Evolutionary conservation across 2,797 vertebrate species (phyloP).

Genomic region (Microctenopoma lineatum): DNA sequence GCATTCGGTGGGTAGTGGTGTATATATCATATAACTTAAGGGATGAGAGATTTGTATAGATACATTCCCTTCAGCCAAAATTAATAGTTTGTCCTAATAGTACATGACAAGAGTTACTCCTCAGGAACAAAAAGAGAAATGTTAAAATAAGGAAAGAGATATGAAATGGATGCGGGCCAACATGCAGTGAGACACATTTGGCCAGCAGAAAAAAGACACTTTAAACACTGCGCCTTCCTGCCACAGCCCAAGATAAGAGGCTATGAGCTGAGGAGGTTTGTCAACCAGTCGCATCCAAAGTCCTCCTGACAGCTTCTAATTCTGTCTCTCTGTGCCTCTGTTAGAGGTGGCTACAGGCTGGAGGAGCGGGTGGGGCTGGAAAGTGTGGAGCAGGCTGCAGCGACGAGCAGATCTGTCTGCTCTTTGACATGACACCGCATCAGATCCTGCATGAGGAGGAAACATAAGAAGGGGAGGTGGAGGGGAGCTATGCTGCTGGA

Average conservation of each 20-base stretch:
- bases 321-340: conserved; percentile 33
- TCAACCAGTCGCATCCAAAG: conserved; percentile 55
- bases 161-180: conserved; percentile 60
- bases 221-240: conserved; percentile 33
- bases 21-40: conserved; percentile 42
- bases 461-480: conserved; percentile 10
- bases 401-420: conserved; percentile 31
- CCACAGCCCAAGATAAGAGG: conserved; percentile 42
- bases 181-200: conserved; percentile 34
- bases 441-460: conserved; percentile 42
- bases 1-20: conserved; percentile 37
- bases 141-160: conserved; percentile 55
- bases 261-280: conserved; percentile 45
- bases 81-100: conserved; percentile 66
- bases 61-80: conserved; percentile 57
- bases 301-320: conserved; percentile 68
- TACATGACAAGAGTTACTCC: conserved; percentile 69
- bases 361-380: conserved; percentile 27
- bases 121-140: conserved; percentile 48
- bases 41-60: conserved; percentile 55
- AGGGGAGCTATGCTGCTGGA: conserved; percentile 48
- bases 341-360: conserved; percentile 31
- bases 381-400: conserved; percentile 3
- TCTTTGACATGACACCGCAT: conserved; percentile 41
- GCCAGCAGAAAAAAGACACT: conserved; percentile 56